Conservation (phyloP, 2,888 invertebrate species). For the Pyralis farinalis region DNA sequence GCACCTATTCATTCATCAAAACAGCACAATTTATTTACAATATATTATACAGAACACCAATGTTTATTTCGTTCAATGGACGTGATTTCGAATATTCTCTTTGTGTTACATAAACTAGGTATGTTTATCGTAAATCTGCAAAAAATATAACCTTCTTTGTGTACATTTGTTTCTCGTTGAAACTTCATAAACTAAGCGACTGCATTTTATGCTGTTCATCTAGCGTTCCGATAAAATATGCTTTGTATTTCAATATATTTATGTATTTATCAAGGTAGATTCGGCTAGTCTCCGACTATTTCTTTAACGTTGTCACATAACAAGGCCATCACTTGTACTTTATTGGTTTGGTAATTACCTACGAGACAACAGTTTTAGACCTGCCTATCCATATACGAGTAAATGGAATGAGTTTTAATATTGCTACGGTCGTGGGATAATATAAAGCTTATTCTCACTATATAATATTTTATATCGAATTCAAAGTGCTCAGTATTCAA, state of each 20-base stretch:
- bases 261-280: slow-evolving; percentile 40
- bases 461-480: slow-evolving; percentile 36
- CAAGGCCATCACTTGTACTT: slow-evolving; percentile 76
- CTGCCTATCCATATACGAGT: slow-evolving; percentile 37
- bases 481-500: slow-evolving; percentile 28
- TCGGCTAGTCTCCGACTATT: slow-evolving; percentile 46
- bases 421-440: slow-evolving; percentile 46
- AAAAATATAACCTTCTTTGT: slow-evolving; percentile 71
- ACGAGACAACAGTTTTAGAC: slow-evolving; percentile 34
- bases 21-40: slow-evolving; percentile 46
- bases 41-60: slow-evolving; percentile 46
- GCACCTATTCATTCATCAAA: slow-evolving; percentile 59
- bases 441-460: slow-evolving; percentile 62
- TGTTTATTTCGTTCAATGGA: slow-evolving; percentile 56
- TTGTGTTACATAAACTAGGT: slow-evolving; percentile 49
- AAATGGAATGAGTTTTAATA: slow-evolving; percentile 61
- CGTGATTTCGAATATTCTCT: slow-evolving; percentile 50
- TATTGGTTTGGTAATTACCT: slow-evolving; percentile 46
- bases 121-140: slow-evolving; percentile 67
- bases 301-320: slow-evolving; percentile 48
- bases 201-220: slow-evolving; percentile 61
- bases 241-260: slow-evolving; percentile 37
- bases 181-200: slow-evolving; percentile 53
- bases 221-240: slow-evolving; percentile 56
- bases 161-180: slow-evolving; percentile 50